Percentiles rank a stretch among this genome's conserved stretches.
phyloP scores from a whole-genome alignment of 2,113 vertebrate species.

The Labeo rohita region DNA sequence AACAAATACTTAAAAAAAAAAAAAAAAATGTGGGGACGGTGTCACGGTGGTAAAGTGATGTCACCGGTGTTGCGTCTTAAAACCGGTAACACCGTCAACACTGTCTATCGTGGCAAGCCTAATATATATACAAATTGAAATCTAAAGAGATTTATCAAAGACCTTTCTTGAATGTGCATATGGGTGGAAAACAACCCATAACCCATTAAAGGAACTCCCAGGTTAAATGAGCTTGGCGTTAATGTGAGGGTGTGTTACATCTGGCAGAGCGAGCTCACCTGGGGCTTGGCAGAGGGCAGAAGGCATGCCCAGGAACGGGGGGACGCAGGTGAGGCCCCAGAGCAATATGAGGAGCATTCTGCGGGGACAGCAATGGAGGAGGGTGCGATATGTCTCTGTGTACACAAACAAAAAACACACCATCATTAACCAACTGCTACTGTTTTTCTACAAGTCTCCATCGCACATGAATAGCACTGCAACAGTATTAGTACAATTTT shows the following conservation, averaged over 20 bases:
- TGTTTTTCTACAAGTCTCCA: neutral
- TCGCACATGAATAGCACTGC: neutral
- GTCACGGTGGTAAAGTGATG: too few species aligned
- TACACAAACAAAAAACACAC: conserved; percentile 53
- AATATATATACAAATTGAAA: neutral
- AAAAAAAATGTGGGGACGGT: too few species aligned
- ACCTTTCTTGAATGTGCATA: neutral
- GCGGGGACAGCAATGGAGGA: conserved; percentile 89
- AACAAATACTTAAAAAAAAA: too few species aligned
- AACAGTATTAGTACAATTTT: neutral
- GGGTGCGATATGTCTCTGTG: conserved; percentile 91
- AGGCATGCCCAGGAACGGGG: conserved; percentile 93
- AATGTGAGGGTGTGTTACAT: neutral
- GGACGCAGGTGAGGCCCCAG: conserved; percentile 92
- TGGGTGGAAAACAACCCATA: conserved; percentile 1
- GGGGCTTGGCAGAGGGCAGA: conserved; percentile 93
- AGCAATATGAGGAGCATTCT: conserved; percentile 91
- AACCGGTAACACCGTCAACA: too few species aligned
- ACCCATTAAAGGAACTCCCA: neutral
- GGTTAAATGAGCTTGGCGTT: neutral
- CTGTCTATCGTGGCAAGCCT: too few species aligned
- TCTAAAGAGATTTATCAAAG: neutral
- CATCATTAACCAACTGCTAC: conserved; percentile 9
- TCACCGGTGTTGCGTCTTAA: too few species aligned
- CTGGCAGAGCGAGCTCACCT: conserved; percentile 77